Evolutionary conservation across 2,888 invertebrate genomes (phyloP).

Genomic region (Auanema freiburgensis): DNA sequence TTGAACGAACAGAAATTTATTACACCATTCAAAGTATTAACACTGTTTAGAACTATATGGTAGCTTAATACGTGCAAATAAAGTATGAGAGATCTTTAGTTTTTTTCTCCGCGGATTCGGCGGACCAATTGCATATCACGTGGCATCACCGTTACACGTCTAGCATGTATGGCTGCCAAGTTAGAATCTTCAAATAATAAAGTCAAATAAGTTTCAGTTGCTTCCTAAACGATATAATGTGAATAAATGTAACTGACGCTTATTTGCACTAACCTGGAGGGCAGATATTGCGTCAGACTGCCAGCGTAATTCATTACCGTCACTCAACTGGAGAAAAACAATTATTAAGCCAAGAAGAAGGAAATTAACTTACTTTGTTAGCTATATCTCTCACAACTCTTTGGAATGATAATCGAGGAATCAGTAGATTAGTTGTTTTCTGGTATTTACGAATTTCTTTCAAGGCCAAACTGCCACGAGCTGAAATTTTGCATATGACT

Average conservation of each 20-base stretch:
- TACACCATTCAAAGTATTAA: too few species aligned
- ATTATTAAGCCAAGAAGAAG: not conserved
- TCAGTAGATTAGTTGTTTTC: constrained; percentile 5
- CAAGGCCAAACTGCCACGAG: constrained; percentile 11
- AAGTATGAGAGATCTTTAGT: constrained; percentile 6
- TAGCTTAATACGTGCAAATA: constrained; percentile 5
- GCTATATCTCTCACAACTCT: constrained; percentile 10
- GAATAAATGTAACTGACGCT: not conserved
- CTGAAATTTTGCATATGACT: constrained; percentile 6
- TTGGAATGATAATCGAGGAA: constrained; percentile 5
- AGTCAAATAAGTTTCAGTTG: constrained; percentile 11
- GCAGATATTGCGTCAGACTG: not conserved
- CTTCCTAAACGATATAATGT: constrained; percentile 7
- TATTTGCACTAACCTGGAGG: not conserved
- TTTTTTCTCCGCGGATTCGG: constrained; percentile 5
- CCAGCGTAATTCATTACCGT: not conserved
- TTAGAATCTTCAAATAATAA: constrained; percentile 19
- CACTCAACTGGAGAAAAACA: not conserved
- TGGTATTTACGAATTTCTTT: constrained; percentile 17
- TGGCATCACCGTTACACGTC: constrained; percentile 95
- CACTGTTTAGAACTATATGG: too few species aligned
- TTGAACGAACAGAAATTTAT: too few species aligned
- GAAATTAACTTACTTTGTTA: constrained; percentile 7
- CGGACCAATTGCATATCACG: constrained; percentile 65
- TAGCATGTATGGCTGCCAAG: constrained; percentile 82